Percentiles rank a stretch among this genome's conserved stretches.
Conservation (phyloP, 2,113 vertebrate species). For the Pionites leucogaster region DNA sequence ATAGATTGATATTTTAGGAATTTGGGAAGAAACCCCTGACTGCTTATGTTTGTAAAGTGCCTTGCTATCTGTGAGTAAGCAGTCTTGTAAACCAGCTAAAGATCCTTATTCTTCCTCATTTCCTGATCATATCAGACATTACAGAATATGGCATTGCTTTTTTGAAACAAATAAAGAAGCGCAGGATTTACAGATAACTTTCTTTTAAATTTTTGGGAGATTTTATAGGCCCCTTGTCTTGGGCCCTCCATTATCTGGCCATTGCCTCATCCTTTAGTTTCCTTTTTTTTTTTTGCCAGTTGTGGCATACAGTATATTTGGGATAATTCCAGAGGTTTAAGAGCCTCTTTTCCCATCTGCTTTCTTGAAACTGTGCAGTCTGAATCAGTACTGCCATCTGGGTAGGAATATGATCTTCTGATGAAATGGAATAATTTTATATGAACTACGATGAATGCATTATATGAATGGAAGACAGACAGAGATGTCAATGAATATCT, state of each 20-base stretch:
- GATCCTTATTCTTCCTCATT: neutral
- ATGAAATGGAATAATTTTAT: neutral
- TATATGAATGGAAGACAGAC: neutral
- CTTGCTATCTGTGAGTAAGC: neutral
- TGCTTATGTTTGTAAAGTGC: neutral
- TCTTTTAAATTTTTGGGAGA: neutral
- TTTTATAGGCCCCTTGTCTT: neutral
- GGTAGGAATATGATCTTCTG: neutral
- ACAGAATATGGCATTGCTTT: neutral
- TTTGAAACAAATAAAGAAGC: neutral
- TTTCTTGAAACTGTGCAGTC: slow-evolving; percentile 14
- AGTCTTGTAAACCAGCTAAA: neutral
- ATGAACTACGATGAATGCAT: neutral
- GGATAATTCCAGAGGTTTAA: slow-evolving; percentile 47
- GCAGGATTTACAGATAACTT: accelerated
- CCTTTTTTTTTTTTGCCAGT: neutral
- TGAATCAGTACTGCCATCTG: slow-evolving; percentile 32
- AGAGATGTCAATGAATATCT: neutral
- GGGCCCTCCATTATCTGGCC: neutral
- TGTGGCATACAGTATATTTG: neutral
- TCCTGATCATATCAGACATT: neutral
- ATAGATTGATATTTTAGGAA: neutral
- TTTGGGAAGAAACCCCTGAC: neutral
- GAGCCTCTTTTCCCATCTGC: slow-evolving; percentile 30
- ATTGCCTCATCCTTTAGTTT: neutral